Evolutionary conservation across 2,888 invertebrate species (phyloP).

Genomic region (Ceramica pisi): DNA sequence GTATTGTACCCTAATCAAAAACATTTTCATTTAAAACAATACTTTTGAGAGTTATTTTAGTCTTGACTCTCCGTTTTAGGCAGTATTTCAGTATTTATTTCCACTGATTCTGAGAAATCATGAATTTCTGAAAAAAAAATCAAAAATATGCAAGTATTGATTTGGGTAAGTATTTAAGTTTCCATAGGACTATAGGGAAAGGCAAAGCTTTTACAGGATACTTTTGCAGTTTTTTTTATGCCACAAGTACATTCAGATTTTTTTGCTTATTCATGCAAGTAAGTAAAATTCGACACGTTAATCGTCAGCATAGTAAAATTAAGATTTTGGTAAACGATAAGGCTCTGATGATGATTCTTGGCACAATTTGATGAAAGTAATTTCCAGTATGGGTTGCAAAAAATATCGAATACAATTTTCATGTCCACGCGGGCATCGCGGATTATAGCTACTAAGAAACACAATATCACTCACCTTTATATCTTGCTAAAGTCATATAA

Average conservation of each 20-base stretch:
- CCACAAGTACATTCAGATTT: slow-evolving; percentile 52
- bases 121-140: neutral
- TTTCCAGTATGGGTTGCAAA: slow-evolving; percentile 1
- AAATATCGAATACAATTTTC: slow-evolving; percentile 24
- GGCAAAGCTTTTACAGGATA: neutral
- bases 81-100: neutral
- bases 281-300: neutral
- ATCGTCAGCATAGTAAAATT: neutral
- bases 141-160: neutral
- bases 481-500: slow-evolving; percentile 99
- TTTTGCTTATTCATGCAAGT: slow-evolving; percentile 43
- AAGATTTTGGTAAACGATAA: neutral
- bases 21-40: neutral
- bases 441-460: slow-evolving; percentile 26
- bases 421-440: slow-evolving; percentile 61
- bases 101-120: neutral
- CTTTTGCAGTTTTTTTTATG: slow-evolving; percentile 27
- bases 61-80: too few relatives aligned
- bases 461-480: slow-evolving; percentile 93
- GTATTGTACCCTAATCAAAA: too few relatives aligned
- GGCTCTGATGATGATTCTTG: neutral
- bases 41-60: too few relatives aligned
- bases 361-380: neutral
- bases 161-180: neutral
- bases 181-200: neutral